Conservation (phyloP, 2,888 invertebrate genomes). For the Ochropacha duplaris region DNA sequence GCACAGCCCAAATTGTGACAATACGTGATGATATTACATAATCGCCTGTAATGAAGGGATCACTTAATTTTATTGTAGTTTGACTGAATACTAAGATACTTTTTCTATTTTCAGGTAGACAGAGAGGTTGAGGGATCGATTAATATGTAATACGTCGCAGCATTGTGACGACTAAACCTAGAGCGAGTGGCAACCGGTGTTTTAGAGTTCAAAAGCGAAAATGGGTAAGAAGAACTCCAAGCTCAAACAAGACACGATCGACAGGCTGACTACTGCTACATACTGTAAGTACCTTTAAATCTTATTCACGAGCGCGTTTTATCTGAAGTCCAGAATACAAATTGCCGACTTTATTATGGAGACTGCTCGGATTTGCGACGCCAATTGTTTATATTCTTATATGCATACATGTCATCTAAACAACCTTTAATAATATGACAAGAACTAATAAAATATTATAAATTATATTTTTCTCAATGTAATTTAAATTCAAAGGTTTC, state of each 20-base stretch:
- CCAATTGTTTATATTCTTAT: not conserved
- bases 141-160: slow-evolving; percentile 69
- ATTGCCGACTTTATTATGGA: not conserved
- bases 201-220: slow-evolving; percentile 48
- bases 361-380: not conserved
- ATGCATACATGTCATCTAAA: not conserved
- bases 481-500: no score
- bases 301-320: not conserved
- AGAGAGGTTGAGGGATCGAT: slow-evolving; percentile 37
- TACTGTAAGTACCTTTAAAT: slow-evolving; percentile 89
- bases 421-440: no score
- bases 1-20: slow-evolving; percentile 38
- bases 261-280: slow-evolving; percentile 94
- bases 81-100: slow-evolving; percentile 6
- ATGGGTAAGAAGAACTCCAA: slow-evolving; percentile 99
- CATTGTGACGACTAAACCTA: slow-evolving; percentile 37
- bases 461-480: no score
- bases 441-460: no score
- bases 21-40: slow-evolving; percentile 39
- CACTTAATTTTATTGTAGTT: not conserved
- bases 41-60: not conserved
- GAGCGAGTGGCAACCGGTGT: slow-evolving; percentile 36
- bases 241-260: slow-evolving; percentile 97
- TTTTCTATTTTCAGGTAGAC: slow-evolving; percentile 57
- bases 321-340: slow-evolving; percentile 1